phyloP scores from a whole-genome alignment of 2,797 vertebrate species.

The Propithecus perrieri region DNA sequence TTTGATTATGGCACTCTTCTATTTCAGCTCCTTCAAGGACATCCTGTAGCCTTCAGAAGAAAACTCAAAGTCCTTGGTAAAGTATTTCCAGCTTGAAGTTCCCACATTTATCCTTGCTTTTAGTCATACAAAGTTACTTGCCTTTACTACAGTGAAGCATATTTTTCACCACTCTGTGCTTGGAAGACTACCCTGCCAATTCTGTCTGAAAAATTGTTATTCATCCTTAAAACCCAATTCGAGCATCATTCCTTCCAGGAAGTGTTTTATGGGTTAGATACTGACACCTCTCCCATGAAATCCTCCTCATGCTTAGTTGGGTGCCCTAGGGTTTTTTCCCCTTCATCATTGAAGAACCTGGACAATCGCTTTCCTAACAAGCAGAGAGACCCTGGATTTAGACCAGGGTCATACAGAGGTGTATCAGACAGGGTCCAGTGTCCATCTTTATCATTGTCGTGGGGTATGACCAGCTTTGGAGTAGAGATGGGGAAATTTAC shows the following conservation, averaged over 20 bases:
- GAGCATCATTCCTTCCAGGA: background rate
- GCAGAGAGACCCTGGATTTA: background rate
- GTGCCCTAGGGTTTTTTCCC: background rate
- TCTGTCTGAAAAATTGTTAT: conserved; percentile 19
- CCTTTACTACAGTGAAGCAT: background rate
- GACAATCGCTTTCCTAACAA: background rate
- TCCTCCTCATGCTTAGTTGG: background rate
- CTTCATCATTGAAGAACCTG: background rate
- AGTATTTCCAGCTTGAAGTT: background rate
- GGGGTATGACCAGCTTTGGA: background rate
- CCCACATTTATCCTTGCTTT: background rate
- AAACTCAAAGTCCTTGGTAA: background rate
- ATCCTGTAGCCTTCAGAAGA: background rate
- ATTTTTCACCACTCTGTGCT: background rate
- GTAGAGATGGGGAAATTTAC: background rate
- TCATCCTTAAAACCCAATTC: conserved; percentile 7
- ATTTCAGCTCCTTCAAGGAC: background rate
- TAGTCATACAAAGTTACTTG: background rate
- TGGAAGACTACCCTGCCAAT: background rate
- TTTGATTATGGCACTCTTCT: conserved; percentile 32
- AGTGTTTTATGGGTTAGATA: background rate
- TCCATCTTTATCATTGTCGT: background rate
- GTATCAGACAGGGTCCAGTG: background rate
- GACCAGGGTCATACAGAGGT: background rate
- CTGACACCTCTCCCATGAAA: background rate